Base-by-base conservation (phyloP, 2,888 invertebrate genomes). In the Drosophila anomalata region DNA sequence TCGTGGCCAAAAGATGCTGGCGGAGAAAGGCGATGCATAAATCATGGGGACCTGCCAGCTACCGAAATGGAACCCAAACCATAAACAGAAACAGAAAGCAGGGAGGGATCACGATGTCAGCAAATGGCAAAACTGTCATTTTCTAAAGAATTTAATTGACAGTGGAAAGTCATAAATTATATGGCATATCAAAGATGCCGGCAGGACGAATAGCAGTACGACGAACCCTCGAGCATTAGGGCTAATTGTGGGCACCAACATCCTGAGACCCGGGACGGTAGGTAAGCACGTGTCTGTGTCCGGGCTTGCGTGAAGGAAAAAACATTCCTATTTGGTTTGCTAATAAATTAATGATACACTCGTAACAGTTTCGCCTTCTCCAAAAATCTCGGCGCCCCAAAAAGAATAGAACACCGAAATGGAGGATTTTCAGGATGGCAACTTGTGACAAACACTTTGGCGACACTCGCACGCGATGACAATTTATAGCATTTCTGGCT, bases 341-440 rank as follows among this genome's bases (percentile, higher is more conserved):
- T 86, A 85, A 85, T 85, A 85, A 85, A 85, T 85, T 85, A 85
- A 88, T 85, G 84, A 88, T 88, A 81, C 74, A 73, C 81, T 80
- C 74, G 54, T 26, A 51, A 41, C 17, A 14, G 62, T 6, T 44
- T 41, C 14, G 53, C 50, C 50, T 20, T 26, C 46, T 42, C 26
- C 33, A 9, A 33, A 74, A 75, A 74, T 74, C 62, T 62, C 75
- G 50, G 61, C 68, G 31, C 39, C 36, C 39, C 11, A 8, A 17
- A 44, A 48, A 24, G 36, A 56, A 51, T 55, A 44, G 44, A 24
- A 42, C 41, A 60, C 44, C 22, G 6, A 44, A 44, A 44, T 12
- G 48, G 62, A 60, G 26, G 61, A 47, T 47, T 59, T 57, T 50
- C 48, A 31, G 48, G 52, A 42, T 57, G 58, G 39, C 70, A 75